A percentile compares a stretch with the other conserved stretches of the same genome.
These are phyloP conservation scores for Ascidia mentula DNA, from an alignment of 23 tunicate species.

Conservation along the genomic window DNA sequence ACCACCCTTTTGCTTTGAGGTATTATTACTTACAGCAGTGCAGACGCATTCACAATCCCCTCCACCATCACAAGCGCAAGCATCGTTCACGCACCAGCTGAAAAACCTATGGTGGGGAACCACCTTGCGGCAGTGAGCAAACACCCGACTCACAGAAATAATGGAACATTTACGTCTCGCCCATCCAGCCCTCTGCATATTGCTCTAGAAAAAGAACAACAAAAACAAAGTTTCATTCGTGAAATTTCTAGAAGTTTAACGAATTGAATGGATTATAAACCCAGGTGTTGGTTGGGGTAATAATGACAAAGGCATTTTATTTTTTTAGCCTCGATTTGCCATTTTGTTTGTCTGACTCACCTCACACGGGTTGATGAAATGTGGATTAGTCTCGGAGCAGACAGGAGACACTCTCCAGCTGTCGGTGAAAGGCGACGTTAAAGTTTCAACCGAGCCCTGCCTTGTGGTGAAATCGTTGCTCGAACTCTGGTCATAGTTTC, in stretches of 20 bases:
- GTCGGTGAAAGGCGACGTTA: slow-evolving; percentile 30
- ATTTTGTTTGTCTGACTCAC: slow-evolving; percentile 22
- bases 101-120: slow-evolving; percentile 42
- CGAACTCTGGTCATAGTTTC: slow-evolving; percentile 38
- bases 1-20: too few species aligned
- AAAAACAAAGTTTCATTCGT: too few species aligned
- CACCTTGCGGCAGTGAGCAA: slow-evolving; percentile 42
- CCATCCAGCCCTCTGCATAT: slow-evolving; percentile 60
- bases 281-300: too few species aligned
- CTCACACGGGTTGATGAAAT: slow-evolving; percentile 49
- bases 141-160: slow-evolving; percentile 39
- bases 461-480: slow-evolving; percentile 61
- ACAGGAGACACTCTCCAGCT: slow-evolving; percentile 49
- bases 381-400: slow-evolving; percentile 19
- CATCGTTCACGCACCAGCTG: slow-evolving; percentile 77
- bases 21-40: slow-evolving; percentile 81
- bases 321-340: too few species aligned
- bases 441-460: slow-evolving; percentile 46
- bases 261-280: too few species aligned
- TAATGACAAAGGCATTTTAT: too few species aligned
- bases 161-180: slow-evolving; percentile 49
- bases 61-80: slow-evolving; percentile 71
- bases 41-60: slow-evolving; percentile 85
- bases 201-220: slow-evolving; percentile 30
- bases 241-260: too few species aligned